Evolutionary conservation across 2,888 invertebrate species (phyloP), one percentile per base, ranked within the genome.

Genomic region (Lymantria dispar): DNA sequence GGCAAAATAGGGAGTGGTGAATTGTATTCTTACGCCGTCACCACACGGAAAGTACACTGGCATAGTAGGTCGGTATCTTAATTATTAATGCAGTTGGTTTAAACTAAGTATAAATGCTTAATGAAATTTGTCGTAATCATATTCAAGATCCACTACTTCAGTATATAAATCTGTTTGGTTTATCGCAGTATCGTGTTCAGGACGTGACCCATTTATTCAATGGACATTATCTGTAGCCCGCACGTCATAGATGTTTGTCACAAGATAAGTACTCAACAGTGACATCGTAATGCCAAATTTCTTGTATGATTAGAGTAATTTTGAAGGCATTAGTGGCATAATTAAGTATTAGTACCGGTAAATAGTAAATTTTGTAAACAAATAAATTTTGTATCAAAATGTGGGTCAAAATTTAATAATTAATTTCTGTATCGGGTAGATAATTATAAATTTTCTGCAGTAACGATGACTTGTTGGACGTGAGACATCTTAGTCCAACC

Each of bases 211-310:
- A 83, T 85, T 85, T 81, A 74, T 83, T 76, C 71, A 64, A 55
- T 61, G 73, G 84, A 82, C 83, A 80, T 81, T 87, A 86, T 86
- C 85, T 75, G 73, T 71, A 73, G 71, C 69, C 67, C 70, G 64
- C 68, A 66, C 72, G 73, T 77, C 75, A 71, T 69, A 55, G 64
- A 74, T 76, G 79, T 83, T 79, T 85, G 80, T 82, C 84, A 80
- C 65, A 48, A 70, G 67, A 64, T 60, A 65, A 58, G 64, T 60
- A 66, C 60, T 64, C 63, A 61, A 58, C 62, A 58, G 66, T 68
- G 72, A 72, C 68, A 65, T 50, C 47, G 58, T 68, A 64, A 76
- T 72, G 62, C 64, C 54, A 57, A 48, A 41, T 54, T 61, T 60
- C 60, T 50, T 58, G 42, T 40, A 50, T 56, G 62, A 68, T 69